Percentiles rank a stretch among this genome's conserved stretches.
These are phyloP conservation scores for Platycheirus albimanus DNA, from an alignment of 2,888 invertebrate genomes.

Conservation along the genomic window DNA sequence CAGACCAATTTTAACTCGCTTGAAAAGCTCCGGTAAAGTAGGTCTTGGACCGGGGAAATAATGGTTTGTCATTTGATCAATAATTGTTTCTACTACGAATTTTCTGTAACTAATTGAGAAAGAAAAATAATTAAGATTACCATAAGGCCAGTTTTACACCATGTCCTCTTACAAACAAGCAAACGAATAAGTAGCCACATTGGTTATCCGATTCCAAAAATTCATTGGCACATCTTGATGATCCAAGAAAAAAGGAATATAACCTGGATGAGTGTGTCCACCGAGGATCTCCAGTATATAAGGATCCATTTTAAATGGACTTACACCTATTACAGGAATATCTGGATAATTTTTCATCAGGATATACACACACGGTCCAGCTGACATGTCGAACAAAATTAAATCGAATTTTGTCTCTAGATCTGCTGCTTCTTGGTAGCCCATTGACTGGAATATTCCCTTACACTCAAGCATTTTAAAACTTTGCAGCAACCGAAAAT, in stretches of 20 bases:
- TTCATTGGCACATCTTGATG: slow-evolving; percentile 65
- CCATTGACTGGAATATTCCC: slow-evolving; percentile 73
- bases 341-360: slow-evolving; percentile 77
- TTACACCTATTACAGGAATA: slow-evolving; percentile 76
- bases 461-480: slow-evolving; percentile 59
- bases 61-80: slow-evolving; percentile 26
- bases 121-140: background rate
- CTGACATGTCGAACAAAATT: slow-evolving; percentile 77
- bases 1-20: slow-evolving; percentile 70
- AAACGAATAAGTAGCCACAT: slow-evolving; percentile 44
- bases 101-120: slow-evolving; percentile 40
- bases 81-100: slow-evolving; percentile 26
- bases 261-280: slow-evolving; percentile 73
- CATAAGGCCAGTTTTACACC: too few species aligned
- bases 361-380: slow-evolving; percentile 76
- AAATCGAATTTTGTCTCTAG: slow-evolving; percentile 78
- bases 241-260: slow-evolving; percentile 69
- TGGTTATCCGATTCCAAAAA: slow-evolving; percentile 66
- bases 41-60: slow-evolving; percentile 51
- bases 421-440: slow-evolving; percentile 75
- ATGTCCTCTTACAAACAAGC: slow-evolving; percentile 39
- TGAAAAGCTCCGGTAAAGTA: slow-evolving; percentile 62
- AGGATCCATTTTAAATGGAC: slow-evolving; percentile 74
- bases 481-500: slow-evolving; percentile 36
- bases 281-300: slow-evolving; percentile 58